Evolutionary conservation across 35 echinoderm and acorn worm species (phyloP), one percentile per base, ranked within the genome.

Genomic region (Holothuria glaberrima): DNA sequence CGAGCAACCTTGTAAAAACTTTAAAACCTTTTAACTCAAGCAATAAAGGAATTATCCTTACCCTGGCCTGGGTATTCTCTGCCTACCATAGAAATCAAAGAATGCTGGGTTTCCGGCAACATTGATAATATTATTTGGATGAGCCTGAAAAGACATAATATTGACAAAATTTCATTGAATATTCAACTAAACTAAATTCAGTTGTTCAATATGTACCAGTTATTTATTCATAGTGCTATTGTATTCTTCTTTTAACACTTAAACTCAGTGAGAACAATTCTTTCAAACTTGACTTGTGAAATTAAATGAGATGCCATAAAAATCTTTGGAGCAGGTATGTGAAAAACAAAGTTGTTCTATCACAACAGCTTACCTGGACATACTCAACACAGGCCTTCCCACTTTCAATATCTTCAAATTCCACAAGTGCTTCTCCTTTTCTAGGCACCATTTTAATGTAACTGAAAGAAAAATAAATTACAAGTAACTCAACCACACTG

Each of bases 321-420:
- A 41, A 41, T 41, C 36, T 41, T 2, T 4, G 36, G 36, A 41
- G 36, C 36, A 41, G 2, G 7, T 41, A n/a, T n/a, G n/a, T n/a
- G n/a, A n/a, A n/a, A n/a, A n/a, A n/a, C n/a, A 41, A 2, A 41
- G 36, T 4, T 4, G 36, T 41, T 41, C 50, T 54, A 9, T 9
- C 0, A 17, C 13, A 5, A 17, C 0, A 17, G 5, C 50, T 63
- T 83, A 99, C 97, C 89, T 93, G 93, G 5, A 91, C 82, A 87
- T 93, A 99, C 59, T 99, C 93, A 26, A 99, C 97, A 91, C 97
- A 99, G 24, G 82, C 94, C 76, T 94, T 93, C 45, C 93, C 88
- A 84, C 92, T 91, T 70, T 95, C 88, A n/a, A 99, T 88, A 19
- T 99, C 97, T 85, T 99, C 97, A 99, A 99, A 99, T 67, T 99